These are phyloP conservation scores for Cathartes aura DNA, from an alignment of 2,113 vertebrate species.

Conservation along the genomic window DNA sequence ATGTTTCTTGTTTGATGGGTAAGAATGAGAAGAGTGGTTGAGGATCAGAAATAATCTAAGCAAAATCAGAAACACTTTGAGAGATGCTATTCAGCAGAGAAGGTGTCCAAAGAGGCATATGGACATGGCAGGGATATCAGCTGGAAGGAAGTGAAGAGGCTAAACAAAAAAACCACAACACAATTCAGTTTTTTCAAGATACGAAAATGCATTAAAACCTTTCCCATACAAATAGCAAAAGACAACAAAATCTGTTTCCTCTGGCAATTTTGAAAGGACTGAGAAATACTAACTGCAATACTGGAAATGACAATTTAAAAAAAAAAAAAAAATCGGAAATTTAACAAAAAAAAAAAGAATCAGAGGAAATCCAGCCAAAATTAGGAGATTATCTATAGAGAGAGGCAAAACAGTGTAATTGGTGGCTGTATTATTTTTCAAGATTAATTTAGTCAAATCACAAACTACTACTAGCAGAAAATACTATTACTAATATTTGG, in stretches of 20 bases:
- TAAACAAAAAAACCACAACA: background rate
- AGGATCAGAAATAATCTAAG: background rate
- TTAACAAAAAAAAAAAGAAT: background rate
- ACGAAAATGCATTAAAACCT: background rate
- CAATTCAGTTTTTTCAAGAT: background rate
- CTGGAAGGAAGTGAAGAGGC: background rate
- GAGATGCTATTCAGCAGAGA: background rate
- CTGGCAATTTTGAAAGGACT: background rate
- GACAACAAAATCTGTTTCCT: background rate
- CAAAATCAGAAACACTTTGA: background rate
- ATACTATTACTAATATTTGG: background rate
- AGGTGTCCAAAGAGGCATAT: background rate
- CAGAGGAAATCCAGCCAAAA: background rate
- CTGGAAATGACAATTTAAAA: background rate
- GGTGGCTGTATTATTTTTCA: background rate
- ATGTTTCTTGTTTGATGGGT: background rate
- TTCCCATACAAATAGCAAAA: background rate
- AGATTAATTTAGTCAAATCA: background rate
- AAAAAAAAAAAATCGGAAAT: background rate
- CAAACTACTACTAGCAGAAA: background rate
- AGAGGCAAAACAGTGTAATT: background rate
- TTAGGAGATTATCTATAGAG: background rate
- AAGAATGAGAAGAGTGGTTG: background rate
- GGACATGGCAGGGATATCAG: background rate
- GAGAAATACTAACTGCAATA: background rate